Evolutionary conservation across 2,797 vertebrate genomes (phyloP), one percentile per base, ranked within the genome.

Genomic region (Sebastes nivosus): DNA sequence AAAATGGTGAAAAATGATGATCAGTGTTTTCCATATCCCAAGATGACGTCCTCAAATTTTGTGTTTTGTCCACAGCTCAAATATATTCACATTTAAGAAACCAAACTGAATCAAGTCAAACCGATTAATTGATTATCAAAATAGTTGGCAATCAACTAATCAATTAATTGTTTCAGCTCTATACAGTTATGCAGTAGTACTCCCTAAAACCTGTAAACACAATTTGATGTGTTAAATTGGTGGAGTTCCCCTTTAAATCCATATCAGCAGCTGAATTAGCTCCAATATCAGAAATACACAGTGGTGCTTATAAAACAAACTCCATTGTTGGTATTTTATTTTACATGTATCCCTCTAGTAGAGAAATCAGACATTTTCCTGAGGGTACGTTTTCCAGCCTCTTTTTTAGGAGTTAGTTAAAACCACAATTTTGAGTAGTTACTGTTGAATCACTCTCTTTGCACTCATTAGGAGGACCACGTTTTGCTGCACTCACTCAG

Each of bases 401-500:
- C 27, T 38, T 54, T 70, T 72, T 60, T 14, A 1, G 0, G 1
- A n/a, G n/a, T 63, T 8, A 16, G 18, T 16, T 27, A 29, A 50
- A 65, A 16, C 27, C 12, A 7, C 30, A 52, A 20, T 24, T 55
- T 29, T 6, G 14, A 58, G 25, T 22, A 29, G 63, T 75, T 25
- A 25, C 42, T 14, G 13, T 57, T 82, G 10, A 71, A 82, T 72
- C 50, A 4, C 25, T 60, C 61, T 75, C 52, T 69, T 60, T 12
- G 50, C 4, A 5, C 61, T 77, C 29, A 54, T 79, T 14, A 70
- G 13, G 24, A 30, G 24, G 29, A 42, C 32, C 52, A 25, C 18
- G 1, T 67, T 76, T 16, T 68, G 55, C 67, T 78, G 79, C 58
- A 16, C 67, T 78, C 30, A 4, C 27, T 64, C 65, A 46, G 60